Evolutionary conservation across 1,140 invertebrate species (phyloP).

Genomic region (Callitettix versicolor): DNA sequence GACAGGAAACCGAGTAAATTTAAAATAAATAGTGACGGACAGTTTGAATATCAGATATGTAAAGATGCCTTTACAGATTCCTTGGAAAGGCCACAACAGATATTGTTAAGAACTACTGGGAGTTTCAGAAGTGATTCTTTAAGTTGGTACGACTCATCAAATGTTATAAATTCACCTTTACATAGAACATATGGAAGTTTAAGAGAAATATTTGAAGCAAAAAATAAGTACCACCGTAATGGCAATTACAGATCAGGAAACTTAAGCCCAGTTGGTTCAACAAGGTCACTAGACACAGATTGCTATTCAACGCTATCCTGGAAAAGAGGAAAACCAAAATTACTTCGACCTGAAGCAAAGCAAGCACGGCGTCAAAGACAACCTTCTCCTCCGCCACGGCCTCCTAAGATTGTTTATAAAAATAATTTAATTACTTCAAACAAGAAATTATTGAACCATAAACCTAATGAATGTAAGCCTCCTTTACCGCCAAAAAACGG

Average conservation of each 20-base stretch:
- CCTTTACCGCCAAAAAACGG: slow-evolving; percentile 45
- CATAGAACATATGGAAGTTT: slow-evolving; percentile 50
- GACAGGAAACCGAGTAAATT: slow-evolving; percentile 65
- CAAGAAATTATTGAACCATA: background rate
- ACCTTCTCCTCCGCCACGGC: slow-evolving; percentile 32
- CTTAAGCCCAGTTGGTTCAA: slow-evolving; percentile 21
- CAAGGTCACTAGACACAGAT: slow-evolving; percentile 25
- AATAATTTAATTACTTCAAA: slow-evolving; percentile 22
- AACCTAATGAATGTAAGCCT: slow-evolving; percentile 26
- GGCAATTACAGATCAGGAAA: slow-evolving; percentile 18
- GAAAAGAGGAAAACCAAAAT: slow-evolving; percentile 18
- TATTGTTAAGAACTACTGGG: slow-evolving; percentile 42
- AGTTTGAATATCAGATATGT: slow-evolving; percentile 13
- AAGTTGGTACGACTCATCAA: slow-evolving; percentile 2
- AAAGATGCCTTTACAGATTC: slow-evolving; percentile 37
- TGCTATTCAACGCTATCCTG: slow-evolving; percentile 17
- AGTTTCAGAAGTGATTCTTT: slow-evolving; percentile 44
- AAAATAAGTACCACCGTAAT: slow-evolving; percentile 22
- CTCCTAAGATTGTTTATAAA: slow-evolving; percentile 20
- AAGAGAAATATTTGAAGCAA: slow-evolving; percentile 57
- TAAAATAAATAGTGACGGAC: slow-evolving; percentile 30
- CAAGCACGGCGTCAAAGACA: slow-evolving; percentile 45
- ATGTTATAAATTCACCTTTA: slow-evolving; percentile 23
- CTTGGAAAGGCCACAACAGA: slow-evolving; percentile 44
- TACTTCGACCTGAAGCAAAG: slow-evolving; percentile 22